Conservation (phyloP, 2,797 vertebrate species). For the Epinephelus coioides region DNA sequence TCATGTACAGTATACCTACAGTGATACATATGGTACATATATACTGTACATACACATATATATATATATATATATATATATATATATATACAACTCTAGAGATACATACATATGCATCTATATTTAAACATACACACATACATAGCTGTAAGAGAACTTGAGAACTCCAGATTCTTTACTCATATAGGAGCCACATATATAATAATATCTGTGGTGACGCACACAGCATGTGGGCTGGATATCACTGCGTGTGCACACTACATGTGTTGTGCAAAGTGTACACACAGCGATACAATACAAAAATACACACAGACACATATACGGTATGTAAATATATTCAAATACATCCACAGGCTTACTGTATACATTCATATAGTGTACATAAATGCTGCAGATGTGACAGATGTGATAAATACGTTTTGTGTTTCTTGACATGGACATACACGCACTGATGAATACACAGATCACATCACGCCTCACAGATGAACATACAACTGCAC, state of each 20-base stretch:
- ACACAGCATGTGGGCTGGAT: background rate
- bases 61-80: too few species aligned
- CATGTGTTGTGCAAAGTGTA: background rate
- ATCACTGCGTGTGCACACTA: background rate
- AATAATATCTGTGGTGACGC: background rate
- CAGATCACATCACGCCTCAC: background rate
- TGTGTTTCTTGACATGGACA: background rate
- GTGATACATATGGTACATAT: too few species aligned
- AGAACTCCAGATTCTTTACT: background rate
- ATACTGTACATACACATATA: too few species aligned
- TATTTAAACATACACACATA: too few species aligned
- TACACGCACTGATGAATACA: background rate
- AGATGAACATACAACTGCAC: background rate
- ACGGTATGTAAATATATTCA: background rate
- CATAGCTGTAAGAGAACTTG: too few species aligned
- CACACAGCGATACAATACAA: background rate
- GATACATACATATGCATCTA: too few species aligned
- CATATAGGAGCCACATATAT: background rate
- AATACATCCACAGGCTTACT: background rate
- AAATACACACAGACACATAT: background rate
- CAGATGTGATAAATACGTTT: background rate
- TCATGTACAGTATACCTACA: too few species aligned
- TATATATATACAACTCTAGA: too few species aligned
- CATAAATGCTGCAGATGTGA: background rate
- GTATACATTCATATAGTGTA: background rate